Base-by-base conservation (phyloP, 2,797 vertebrate genomes). In the Vultur gryphus region DNA sequence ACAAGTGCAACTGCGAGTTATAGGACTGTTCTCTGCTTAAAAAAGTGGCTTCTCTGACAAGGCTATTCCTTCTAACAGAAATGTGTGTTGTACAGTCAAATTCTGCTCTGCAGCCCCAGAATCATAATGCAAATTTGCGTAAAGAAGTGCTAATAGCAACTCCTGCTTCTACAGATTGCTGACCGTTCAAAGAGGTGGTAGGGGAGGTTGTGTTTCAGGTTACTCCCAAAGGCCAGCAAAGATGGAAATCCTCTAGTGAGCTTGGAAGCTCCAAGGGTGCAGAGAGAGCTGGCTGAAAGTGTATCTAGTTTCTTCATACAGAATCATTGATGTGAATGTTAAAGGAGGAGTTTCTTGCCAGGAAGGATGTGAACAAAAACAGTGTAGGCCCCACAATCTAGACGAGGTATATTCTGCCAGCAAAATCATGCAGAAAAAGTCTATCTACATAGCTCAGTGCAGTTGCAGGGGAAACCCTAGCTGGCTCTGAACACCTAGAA, bases 151-250 rank as follows among this genome's bases (percentile, higher is more conserved):
- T 67, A 15, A 75, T 2, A 52, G 44, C 29, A 58, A 7, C 10
- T 84, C 20, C 24, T 90, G 46, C 51, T 81, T 54, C 46, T 51
- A 17, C 9, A 44, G 35, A 4, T 15, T 70, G 59, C 48, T 81
- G 65, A 10, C 11, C 0, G 0, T 13, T 75, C 26, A 29, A 31
- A 78, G 59, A 62, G 3, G 1, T 25, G n/a, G 13, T 4, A 37
- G 18, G 33, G 25, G 52, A 44, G 15, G 8, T 51, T 11, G 2
- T 35, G 33, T 61, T 70, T 70, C 9, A 25, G 52, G 12, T 58
- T 41, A 43, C 21, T 73, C 20, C 55, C 25, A 7, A 71, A 73
- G 20, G 44, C 14, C n/a, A 67, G 67, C 7, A 31, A 18, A 55
- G 65, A 6, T 13, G 26, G 43, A 58, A 11, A 29, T 52, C 21